These are phyloP conservation scores for Eospalax fontanierii DNA, from an alignment of 2,797 vertebrate species.

Conservation along the genomic window DNA sequence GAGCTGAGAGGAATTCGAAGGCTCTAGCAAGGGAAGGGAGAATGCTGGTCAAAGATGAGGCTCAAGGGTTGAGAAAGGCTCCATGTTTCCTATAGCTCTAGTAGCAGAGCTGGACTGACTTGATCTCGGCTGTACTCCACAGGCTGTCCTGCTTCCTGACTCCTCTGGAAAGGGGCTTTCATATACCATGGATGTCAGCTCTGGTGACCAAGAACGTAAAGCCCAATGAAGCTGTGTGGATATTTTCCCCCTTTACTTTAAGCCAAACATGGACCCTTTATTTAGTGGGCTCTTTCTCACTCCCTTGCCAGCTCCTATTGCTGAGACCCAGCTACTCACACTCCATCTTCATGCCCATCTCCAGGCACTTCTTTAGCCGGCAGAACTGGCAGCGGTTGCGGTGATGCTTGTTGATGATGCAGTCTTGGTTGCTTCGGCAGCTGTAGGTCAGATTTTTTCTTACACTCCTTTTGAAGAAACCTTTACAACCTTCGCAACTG, in stretches of 20 bases:
- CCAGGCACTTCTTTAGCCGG: constrained; percentile 97
- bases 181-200: background rate
- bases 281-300: constrained; percentile 13
- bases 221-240: background rate
- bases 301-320: background rate
- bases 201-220: background rate
- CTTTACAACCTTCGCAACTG: constrained; percentile 99
- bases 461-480: constrained; percentile 99
- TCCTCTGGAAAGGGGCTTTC: background rate
- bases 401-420: constrained; percentile 99
- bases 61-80: background rate
- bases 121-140: background rate
- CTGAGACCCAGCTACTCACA: constrained; percentile 92
- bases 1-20: background rate
- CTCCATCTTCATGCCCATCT: constrained; percentile 99
- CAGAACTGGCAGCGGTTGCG: constrained; percentile 99
- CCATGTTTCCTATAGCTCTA: background rate
- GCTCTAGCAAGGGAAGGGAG: background rate
- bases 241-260: background rate
- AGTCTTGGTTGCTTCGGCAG: constrained; percentile 98
- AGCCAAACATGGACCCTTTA: background rate
- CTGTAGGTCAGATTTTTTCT: constrained; percentile 98
- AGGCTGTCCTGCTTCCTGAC: background rate
- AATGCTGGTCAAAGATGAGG: background rate
- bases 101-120: background rate